Base-by-base conservation (phyloP, 2,888 invertebrate species). In the Stenichneumon culpator region DNA sequence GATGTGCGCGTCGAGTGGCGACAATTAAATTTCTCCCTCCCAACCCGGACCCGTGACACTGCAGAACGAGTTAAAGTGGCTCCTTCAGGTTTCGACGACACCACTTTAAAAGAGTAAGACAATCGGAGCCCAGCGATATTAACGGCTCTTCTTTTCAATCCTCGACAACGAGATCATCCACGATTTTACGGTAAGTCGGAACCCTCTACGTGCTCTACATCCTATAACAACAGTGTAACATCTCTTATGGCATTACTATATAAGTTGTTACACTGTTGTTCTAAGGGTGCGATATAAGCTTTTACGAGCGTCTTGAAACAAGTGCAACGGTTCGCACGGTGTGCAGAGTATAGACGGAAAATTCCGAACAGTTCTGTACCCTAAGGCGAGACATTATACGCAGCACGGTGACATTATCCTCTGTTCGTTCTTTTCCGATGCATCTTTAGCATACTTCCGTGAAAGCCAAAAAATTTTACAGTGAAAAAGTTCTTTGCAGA, bases 301-400 rank as follows among this genome's bases (percentile, higher is more conserved):
- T 69, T 78, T 67, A 69, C 68, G 57, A 57, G 77, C 11, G 65
- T 52, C 68, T 54, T 11, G 11, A 50, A 65, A 39, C 77, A 50
- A 78, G 77, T 78, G 77, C 47, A 67, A 28, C 68, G 36, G 77
- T 78, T 78, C 77, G 65, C 77, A 78, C 77, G 77, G 65, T 44
- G 63, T 74, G 60, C 44, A 63, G 47, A 22, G 47, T 74, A 57
- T 57, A 57, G 4, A 63, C 72, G 47, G 25, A 47, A n/a, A 32
- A 74, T 74, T 63, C 60, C 74, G 63, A 47, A 19, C 32, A 19
- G 60, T 44, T 63, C 63, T n/a, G 47, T 63, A 28, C 57, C 63
- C 74, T 16, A 44, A 14, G 28, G 60, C 60, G 36, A 36, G n/a
- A 74, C 14, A 28, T 19, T 74, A 47, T 63, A 47, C 57, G 57